Evolutionary conservation across 2,113 vertebrate genomes (phyloP).

Genomic region (Struthio camelus): DNA sequence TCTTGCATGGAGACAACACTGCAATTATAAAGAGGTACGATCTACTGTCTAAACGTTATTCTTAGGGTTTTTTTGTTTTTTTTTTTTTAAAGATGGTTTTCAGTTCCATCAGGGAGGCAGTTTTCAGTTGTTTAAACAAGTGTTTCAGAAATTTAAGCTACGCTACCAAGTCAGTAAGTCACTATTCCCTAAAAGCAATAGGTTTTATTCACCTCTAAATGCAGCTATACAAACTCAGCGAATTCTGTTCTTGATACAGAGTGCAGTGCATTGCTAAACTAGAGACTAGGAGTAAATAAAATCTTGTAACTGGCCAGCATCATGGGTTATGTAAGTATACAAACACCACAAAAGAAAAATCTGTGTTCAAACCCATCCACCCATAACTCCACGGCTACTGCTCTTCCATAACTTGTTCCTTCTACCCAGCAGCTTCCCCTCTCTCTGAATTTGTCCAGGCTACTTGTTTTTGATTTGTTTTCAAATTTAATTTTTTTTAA

Average conservation of each 20-base stretch:
- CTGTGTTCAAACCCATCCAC: not conserved
- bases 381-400: not conserved
- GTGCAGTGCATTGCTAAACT: not conserved
- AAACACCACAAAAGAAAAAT: not conserved
- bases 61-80: no score
- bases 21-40: no score
- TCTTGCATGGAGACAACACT: no score
- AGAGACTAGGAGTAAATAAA: not conserved
- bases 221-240: not conserved
- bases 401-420: not conserved
- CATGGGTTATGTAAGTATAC: not conserved
- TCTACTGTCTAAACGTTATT: no score
- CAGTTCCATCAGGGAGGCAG: no score
- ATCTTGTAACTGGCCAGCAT: not conserved
- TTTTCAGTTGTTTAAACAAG: not conserved
- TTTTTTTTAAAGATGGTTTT: not conserved
- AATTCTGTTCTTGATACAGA: not conserved
- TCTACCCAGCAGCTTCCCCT: not conserved
- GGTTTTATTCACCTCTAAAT: not conserved
- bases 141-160: not conserved
- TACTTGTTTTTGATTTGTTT: not conserved
- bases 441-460: not conserved
- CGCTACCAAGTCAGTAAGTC: no score
- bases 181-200: not conserved
- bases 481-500: not conserved